These are phyloP conservation scores for Holacanthus passer DNA, from an alignment of 2,113 vertebrate species.

Conservation along the genomic window DNA sequence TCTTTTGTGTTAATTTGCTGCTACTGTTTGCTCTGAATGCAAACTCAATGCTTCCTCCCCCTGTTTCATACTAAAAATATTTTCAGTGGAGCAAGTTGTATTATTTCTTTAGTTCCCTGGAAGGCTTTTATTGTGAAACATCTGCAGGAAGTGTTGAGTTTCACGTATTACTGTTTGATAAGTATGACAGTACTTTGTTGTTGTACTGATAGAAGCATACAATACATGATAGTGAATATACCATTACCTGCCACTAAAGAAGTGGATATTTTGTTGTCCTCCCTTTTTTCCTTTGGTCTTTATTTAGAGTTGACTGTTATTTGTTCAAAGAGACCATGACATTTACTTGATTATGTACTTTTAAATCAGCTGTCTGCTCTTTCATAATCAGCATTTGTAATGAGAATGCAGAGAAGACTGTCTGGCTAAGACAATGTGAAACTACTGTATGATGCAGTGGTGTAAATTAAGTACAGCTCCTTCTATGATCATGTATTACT, in stretches of 20 bases:
- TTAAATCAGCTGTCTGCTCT: background rate
- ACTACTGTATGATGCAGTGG: no score
- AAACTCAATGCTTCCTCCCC: background rate
- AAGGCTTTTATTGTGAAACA: constrained; percentile 16
- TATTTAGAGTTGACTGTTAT: background rate
- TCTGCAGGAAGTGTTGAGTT: background rate
- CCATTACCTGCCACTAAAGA: background rate
- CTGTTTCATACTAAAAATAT: background rate
- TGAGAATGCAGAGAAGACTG: background rate
- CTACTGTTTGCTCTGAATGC: background rate
- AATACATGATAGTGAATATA: no score
- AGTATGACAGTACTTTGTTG: background rate
- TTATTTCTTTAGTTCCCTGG: background rate
- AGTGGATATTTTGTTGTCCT: background rate
- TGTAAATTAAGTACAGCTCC: background rate
- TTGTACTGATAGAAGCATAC: background rate
- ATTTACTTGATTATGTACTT: constrained; percentile 3
- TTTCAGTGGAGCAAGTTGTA: background rate
- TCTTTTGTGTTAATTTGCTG: background rate
- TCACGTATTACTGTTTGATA: background rate
- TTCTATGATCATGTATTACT: background rate
- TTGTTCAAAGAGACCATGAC: background rate
- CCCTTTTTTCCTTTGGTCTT: background rate
- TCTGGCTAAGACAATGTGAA: background rate
- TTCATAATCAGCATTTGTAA: background rate